Percentiles rank a stretch among this genome's conserved stretches.
Conservation (phyloP, 2,797 vertebrate species). For the Percopsis omiscomaycus region DNA sequence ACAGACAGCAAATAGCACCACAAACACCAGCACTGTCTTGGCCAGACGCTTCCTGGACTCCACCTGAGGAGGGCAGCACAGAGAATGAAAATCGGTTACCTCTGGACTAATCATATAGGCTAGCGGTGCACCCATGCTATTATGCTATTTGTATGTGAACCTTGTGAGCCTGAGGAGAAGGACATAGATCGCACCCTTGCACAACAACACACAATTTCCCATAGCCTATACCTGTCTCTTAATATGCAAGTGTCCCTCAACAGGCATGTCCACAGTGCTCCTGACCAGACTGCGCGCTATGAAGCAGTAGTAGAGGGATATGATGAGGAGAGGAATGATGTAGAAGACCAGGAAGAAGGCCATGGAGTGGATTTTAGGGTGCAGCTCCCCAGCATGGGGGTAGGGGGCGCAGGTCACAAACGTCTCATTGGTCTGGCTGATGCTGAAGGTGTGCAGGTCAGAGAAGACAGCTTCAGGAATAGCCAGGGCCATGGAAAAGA, state of each 20-base stretch:
- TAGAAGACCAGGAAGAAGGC: conserved; percentile 94
- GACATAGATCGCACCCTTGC: neutral
- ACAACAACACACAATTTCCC: neutral
- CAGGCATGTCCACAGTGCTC: conserved; percentile 87
- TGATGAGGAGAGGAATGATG: conserved; percentile 88
- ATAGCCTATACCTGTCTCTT: conserved; percentile 83
- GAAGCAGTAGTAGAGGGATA: conserved; percentile 93
- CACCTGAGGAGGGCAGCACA: conserved; percentile 71
- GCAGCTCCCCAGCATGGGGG: conserved; percentile 85
- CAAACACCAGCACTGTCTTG: conserved; percentile 93
- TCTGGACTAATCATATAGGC: neutral
- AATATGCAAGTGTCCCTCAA: conserved; percentile 87
- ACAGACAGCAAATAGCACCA: conserved; percentile 92
- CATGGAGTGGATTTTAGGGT: conserved; percentile 95
- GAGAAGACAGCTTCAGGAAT: conserved; percentile 93
- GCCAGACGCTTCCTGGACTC: conserved; percentile 93
- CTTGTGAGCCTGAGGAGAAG: too few relatives aligned
- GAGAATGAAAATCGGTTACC: neutral
- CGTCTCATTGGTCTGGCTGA: conserved; percentile 85
- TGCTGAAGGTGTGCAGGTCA: conserved; percentile 88
- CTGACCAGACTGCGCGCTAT: conserved; percentile 90
- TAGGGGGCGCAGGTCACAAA: conserved; percentile 93
- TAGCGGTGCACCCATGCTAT: too few relatives aligned
- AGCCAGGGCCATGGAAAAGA: conserved; percentile 89
- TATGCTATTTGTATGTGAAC: too few relatives aligned